phyloP scores from a whole-genome alignment of 2,888 invertebrate genomes.

The Didymodactylos carnosus region DNA sequence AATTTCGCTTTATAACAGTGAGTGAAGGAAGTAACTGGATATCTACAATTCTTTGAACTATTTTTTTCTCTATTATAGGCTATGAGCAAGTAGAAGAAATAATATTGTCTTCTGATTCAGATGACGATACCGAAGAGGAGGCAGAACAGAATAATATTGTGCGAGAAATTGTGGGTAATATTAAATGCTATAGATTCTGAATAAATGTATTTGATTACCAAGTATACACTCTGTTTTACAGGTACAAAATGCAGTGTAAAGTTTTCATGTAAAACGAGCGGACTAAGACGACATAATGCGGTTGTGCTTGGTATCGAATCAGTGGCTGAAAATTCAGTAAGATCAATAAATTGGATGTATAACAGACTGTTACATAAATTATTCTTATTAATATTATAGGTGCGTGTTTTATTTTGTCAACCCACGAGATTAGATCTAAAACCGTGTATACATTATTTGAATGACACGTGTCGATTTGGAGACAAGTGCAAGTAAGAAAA shows the following conservation, averaged over 20 bases:
- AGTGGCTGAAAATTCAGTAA: constrained; percentile 1
- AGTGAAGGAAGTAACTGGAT: no score
- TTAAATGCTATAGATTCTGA: background rate
- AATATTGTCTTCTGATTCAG: no score
- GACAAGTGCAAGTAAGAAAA: constrained; percentile 3
- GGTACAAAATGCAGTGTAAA: constrained; percentile 9
- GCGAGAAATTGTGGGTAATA: background rate
- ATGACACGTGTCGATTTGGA: constrained; percentile 5
- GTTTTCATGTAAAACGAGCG: background rate
- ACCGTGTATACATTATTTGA: constrained; percentile 8
- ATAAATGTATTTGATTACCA: background rate
- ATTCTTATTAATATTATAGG: background rate
- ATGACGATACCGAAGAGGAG: background rate
- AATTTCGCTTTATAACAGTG: background rate
- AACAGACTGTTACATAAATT: background rate
- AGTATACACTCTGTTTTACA: background rate
- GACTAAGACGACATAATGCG: constrained; percentile 6
- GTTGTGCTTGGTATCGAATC: constrained; percentile 8
- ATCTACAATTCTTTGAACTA: no score
- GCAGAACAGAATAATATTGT: background rate
- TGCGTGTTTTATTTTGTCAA: constrained; percentile 11
- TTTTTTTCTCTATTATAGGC: background rate
- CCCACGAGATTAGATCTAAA: constrained; percentile 6
- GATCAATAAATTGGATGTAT: background rate
- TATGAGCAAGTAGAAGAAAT: background rate